Base-by-base conservation (phyloP, 2,888 invertebrate species). In the Minunthozetes semirufus region DNA sequence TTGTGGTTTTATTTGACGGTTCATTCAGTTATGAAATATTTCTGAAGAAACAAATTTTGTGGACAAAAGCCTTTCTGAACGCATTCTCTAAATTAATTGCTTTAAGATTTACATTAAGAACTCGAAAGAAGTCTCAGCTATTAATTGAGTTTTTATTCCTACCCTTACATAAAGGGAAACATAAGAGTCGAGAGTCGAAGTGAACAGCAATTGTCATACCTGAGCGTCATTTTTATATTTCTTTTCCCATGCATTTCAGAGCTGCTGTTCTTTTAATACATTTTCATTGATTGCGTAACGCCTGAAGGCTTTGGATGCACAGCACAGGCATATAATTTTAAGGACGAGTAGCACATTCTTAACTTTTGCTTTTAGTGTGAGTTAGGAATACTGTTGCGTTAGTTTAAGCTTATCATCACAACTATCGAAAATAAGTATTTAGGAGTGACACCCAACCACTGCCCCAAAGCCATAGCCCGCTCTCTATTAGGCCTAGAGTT, bases 311-410 rank as follows among this genome's bases (percentile, higher is more conserved):
- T 38, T 17, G n/a, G 17, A 63, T 29, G 33, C 27, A 59, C 11
- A 59, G 63, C 33, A 63, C 29, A 63, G 38, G 63, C 25, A 38
- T 63, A 63, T 63, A 63, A 63, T 63, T 59, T 63, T 63, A 63
- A 63, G 63, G 38, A 63, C 63, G 63, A 63, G 63, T 63, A 63
- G 63, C 63, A 63, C 63, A 63, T 63, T 63, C 33, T 38, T 63
- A 33, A 63, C 33, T 63, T 63, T 63, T 38, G 63, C 63, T 63
- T 63, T 63, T 63, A 61, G 61, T 61, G 5, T 59, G 11, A 25
- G n/a, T 27, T 15, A 6, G 15, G 27, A 27, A 29, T 27, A 27
- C 29, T n/a, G 61, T 61, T 6, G 17, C 25, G 27, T 27, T 61
- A 25, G 61, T 27, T 5, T 61, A 27, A 4, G 61, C 61, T 27